These are phyloP conservation scores for Stomatorhinus ivindoensis DNA, from an alignment of 2,113 vertebrate species.

Conservation along the genomic window DNA sequence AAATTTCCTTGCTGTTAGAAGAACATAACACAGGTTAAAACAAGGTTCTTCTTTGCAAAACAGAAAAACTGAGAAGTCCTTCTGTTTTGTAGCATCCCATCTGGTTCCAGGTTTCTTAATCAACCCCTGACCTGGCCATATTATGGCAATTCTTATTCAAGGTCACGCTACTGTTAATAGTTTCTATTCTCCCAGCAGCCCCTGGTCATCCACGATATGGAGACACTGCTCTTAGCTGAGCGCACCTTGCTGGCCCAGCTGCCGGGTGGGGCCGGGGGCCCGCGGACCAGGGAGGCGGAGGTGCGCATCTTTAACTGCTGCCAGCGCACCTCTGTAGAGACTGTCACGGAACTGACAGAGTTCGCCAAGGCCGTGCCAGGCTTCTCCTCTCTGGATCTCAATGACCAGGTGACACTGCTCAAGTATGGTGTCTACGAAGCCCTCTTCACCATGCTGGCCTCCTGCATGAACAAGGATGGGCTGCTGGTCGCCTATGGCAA, in stretches of 20 bases:
- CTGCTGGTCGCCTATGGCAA: slow-evolving; percentile 89
- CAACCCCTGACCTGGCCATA: neutral
- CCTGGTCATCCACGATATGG: slow-evolving; percentile 97
- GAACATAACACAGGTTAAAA: neutral
- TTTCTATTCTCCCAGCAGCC: slow-evolving; percentile 58
- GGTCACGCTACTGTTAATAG: neutral
- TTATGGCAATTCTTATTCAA: neutral
- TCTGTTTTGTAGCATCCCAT: neutral
- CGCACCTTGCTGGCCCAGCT: slow-evolving; percentile 86
- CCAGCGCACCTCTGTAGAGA: slow-evolving; percentile 91
- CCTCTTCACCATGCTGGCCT: slow-evolving; percentile 91
- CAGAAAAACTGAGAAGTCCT: neutral
- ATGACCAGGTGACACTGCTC: slow-evolving; percentile 90
- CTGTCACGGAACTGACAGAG: slow-evolving; percentile 88
- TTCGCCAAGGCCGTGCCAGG: slow-evolving; percentile 95
- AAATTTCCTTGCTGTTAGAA: neutral
- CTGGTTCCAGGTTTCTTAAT: neutral
- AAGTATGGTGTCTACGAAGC: slow-evolving; percentile 96
- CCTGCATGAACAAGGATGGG: slow-evolving; percentile 98
- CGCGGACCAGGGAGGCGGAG: slow-evolving; percentile 82
- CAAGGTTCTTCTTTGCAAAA: neutral
- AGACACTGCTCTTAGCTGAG: slow-evolving; percentile 88
- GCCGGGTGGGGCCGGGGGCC: slow-evolving; percentile 67
- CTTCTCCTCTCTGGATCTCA: slow-evolving; percentile 81
- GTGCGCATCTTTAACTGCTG: slow-evolving; percentile 97